Evolutionary conservation across 2,888 invertebrate genomes (phyloP).

Genomic region (Cheilosia vernalis): DNA sequence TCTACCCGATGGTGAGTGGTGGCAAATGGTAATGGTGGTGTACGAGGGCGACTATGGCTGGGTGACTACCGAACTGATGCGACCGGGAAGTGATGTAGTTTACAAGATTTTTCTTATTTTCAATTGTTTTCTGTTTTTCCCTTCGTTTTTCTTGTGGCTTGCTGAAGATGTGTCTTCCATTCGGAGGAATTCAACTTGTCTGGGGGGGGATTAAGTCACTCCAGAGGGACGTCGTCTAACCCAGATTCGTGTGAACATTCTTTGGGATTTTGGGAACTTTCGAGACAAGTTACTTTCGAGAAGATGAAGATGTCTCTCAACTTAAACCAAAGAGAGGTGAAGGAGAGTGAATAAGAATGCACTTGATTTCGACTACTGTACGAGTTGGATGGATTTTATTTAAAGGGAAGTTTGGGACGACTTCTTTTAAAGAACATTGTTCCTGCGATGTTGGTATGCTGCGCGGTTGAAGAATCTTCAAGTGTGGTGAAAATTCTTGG

Average conservation of each 20-base stretch:
- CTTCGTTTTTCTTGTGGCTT: slow-evolving; percentile 52
- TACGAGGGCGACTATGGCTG: neutral
- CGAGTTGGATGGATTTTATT: slow-evolving; percentile 26
- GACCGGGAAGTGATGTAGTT: slow-evolving; percentile 45
- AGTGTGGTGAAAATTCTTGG: slow-evolving; percentile 9
- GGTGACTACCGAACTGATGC: slow-evolving; percentile 3
- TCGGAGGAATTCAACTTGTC: slow-evolving; percentile 65
- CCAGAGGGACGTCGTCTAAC: slow-evolving; percentile 62
- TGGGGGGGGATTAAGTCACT: slow-evolving; percentile 56
- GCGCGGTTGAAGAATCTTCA: slow-evolving; percentile 44
- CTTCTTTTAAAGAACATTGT: slow-evolving; percentile 66
- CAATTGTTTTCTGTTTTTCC: slow-evolving; percentile 20
- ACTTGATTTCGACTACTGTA: slow-evolving; percentile 27
- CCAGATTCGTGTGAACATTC: slow-evolving; percentile 71
- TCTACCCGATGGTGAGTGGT: slow-evolving; percentile 33
- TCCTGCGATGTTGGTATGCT: slow-evolving; percentile 4
- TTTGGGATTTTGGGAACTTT: slow-evolving; percentile 63
- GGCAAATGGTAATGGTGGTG: slow-evolving; percentile 46
- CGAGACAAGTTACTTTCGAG: slow-evolving; percentile 65
- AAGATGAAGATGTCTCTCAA: slow-evolving; percentile 49
- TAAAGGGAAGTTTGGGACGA: slow-evolving; percentile 1
- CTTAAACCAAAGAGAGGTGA: neutral
- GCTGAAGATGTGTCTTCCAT: slow-evolving; percentile 67
- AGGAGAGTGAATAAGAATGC: slow-evolving; percentile 5
- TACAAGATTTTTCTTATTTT: slow-evolving; percentile 32